Evolutionary conservation across 2,797 vertebrate genomes (phyloP).

Genomic region (Leptatherina wallacei): DNA sequence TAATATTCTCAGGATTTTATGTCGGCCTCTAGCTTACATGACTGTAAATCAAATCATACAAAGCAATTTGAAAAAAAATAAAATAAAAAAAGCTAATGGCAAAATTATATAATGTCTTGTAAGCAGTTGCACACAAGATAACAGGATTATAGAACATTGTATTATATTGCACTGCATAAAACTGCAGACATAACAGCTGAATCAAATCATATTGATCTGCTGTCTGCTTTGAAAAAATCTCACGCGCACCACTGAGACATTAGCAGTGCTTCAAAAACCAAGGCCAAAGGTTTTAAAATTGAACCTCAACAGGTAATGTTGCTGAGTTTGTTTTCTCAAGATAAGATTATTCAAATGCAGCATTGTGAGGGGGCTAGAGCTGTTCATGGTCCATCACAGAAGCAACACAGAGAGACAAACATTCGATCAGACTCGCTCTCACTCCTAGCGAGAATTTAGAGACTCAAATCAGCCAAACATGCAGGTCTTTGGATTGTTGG

Average conservation of each 20-base stretch:
- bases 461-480: no score
- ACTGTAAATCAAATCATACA: neutral
- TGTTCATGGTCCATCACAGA: no score
- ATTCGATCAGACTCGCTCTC: no score
- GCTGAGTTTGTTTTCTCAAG: no score
- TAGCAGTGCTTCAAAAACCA: conserved; percentile 39
- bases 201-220: conserved; percentile 57
- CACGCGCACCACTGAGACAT: conserved; percentile 24
- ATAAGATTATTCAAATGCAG: no score
- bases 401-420: no score
- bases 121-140: conserved; percentile 17
- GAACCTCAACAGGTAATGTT: no score
- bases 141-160: conserved; percentile 24
- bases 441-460: no score
- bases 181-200: conserved; percentile 30
- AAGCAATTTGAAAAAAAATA: neutral
- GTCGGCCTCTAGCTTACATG: neutral
- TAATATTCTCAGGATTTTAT: conserved; percentile 1
- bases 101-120: no score
- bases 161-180: conserved; percentile 37
- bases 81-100: no score
- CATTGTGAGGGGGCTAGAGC: no score
- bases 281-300: conserved; percentile 49
- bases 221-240: conserved; percentile 53
- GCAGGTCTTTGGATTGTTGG: no score